Conservation (phyloP, 2,888 invertebrate species). For the Creontiades dilutus region DNA sequence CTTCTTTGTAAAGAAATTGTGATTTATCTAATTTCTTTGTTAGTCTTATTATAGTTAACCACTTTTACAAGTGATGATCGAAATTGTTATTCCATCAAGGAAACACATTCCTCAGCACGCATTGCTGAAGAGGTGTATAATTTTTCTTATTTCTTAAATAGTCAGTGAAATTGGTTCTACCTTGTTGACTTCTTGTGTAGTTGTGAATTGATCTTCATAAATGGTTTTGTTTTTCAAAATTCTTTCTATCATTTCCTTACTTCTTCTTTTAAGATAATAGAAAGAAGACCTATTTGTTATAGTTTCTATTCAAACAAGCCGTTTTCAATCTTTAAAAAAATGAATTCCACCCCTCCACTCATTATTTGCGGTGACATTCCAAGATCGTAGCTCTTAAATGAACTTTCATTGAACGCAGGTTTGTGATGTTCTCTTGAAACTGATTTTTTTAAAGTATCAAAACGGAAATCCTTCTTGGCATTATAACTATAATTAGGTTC, state of each 20-base stretch:
- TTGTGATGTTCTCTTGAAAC: too few relatives aligned
- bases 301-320: too few relatives aligned
- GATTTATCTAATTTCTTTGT: neutral
- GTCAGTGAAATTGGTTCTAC: neutral
- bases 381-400: too few relatives aligned
- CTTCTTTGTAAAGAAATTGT: neutral
- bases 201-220: neutral
- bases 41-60: too few relatives aligned
- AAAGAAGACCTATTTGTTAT: too few relatives aligned
- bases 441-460: too few relatives aligned
- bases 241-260: neutral
- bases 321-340: too few relatives aligned
- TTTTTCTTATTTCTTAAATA: neutral
- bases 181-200: neutral
- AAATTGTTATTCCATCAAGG: constrained; percentile 1
- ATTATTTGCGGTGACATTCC: too few relatives aligned
- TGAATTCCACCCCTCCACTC: too few relatives aligned
- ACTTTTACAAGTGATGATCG: neutral
- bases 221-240: neutral
- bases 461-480: too few relatives aligned
- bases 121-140: constrained; percentile 20
- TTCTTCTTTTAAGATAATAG: neutral
- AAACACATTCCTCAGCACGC: constrained; percentile 1
- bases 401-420: too few relatives aligned
- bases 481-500: too few relatives aligned